Evolutionary conservation across 2,888 invertebrate genomes (phyloP).

Genomic region (Norana najaformis): DNA sequence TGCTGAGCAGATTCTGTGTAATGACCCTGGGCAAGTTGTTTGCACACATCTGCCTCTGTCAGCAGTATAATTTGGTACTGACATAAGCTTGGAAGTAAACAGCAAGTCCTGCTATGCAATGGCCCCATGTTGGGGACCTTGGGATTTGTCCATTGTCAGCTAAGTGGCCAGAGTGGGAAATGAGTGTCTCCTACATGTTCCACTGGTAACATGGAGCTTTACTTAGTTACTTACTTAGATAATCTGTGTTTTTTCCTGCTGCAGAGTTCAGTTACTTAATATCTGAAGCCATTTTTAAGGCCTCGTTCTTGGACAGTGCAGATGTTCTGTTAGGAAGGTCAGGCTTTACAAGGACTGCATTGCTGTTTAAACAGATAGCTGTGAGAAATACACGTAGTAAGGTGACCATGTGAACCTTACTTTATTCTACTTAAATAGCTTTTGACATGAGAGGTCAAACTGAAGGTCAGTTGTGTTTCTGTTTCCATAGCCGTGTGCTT

Average conservation of each 20-base stretch:
- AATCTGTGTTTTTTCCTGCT: not conserved
- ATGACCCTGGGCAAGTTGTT: too few species aligned
- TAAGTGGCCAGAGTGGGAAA: too few species aligned
- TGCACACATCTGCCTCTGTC: too few species aligned
- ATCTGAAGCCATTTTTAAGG: not conserved
- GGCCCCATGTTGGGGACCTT: too few species aligned
- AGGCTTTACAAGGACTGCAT: not conserved
- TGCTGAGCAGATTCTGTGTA: too few species aligned
- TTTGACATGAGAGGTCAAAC: not conserved
- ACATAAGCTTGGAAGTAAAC: too few species aligned
- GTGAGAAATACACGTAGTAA: not conserved
- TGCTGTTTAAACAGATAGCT: not conserved
- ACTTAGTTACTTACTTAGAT: too few species aligned
- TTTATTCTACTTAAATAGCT: not conserved
- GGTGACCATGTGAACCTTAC: not conserved
- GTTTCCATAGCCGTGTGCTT: conserved; percentile 77
- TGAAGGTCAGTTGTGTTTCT: conserved; percentile 21
- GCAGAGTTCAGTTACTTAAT: not conserved
- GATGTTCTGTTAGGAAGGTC: not conserved
- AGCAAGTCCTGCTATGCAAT: too few species aligned
- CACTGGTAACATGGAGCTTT: too few species aligned
- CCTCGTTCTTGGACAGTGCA: not conserved
- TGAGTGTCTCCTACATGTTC: too few species aligned
- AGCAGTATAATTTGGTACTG: too few species aligned
- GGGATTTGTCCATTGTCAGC: too few species aligned